Base-by-base conservation (phyloP, 2,113 vertebrate genomes). In the Rhombomys opimus region DNA sequence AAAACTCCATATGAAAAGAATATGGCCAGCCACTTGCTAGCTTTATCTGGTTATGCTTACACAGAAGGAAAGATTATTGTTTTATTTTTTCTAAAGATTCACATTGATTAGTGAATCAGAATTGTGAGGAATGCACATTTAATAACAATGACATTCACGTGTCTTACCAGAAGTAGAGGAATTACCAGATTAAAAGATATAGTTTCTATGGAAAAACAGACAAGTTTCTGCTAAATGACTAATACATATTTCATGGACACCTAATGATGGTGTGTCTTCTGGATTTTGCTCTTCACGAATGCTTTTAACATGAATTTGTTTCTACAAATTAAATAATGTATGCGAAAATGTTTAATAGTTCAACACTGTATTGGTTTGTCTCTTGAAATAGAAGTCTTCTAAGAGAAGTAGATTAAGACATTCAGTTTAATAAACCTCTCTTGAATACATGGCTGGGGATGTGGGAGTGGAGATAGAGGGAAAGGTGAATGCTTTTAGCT, bases 81-180 rank as follows among this genome's bases (percentile, higher is more conserved):
- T 95, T 96, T 86, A 65, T 52, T 17, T 87, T 78, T 73, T 70
- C 52, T 94, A 85, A 93, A 90, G 8, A 50, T 84, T 96, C 63
- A 54, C 5, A 12, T 46, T 81, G 54, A n/a, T 75, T 85, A 80
- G 87, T 46, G 32, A 96, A 87, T 89, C 82, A 67, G 46, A 96
- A 70, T 30, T 94, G 30, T 76, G 82, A 97, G 84, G 92, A 93
- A 89, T 35, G 2, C 46, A 50, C 35, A 77, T 77, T 89, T 76
- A 95, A 93, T 63, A 67, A 84, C 50, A 86, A 52, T 2, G 15
- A 77, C 76, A 90, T n/a, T 80, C 46, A 90, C 10, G 38, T 61
- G 15, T 65, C 30, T 89, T 76, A 84, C 32, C 80, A 38, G 38
- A 82, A 82, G 30, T 73, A 90, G 11, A 92, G 75, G 41, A 72